Conservation (phyloP, 2,888 invertebrate genomes). For the Scaptomyza caliginosa region DNA sequence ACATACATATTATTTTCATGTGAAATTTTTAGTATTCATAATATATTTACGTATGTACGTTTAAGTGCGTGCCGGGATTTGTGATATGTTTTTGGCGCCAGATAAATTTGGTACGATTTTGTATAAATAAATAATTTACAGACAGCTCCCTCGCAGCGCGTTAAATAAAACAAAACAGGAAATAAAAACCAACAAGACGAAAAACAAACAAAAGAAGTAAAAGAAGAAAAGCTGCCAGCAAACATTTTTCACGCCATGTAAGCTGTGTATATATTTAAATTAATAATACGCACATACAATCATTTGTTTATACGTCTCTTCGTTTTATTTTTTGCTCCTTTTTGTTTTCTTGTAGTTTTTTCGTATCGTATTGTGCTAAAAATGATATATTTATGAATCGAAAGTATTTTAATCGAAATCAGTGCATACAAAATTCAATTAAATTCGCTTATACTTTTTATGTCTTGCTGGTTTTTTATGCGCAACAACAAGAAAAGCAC, state of each 20-base stretch:
- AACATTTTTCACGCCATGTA: slow-evolving; percentile 9
- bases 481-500: slow-evolving; percentile 4
- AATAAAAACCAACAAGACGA: no score
- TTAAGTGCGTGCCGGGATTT: slow-evolving; percentile 28
- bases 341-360: neutral
- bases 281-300: slow-evolving; percentile 10
- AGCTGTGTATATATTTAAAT: slow-evolving; percentile 1
- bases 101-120: slow-evolving; percentile 46
- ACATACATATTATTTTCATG: neutral
- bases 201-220: neutral
- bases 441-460: neutral
- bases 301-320: slow-evolving; percentile 19
- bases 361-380: slow-evolving; percentile 1
- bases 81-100: slow-evolving; percentile 58
- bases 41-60: no score
- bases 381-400: slow-evolving; percentile 1
- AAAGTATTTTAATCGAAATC: slow-evolving; percentile 11
- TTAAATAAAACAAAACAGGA: slow-evolving; percentile 25
- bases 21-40: neutral
- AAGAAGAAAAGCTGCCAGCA: slow-evolving; percentile 1
- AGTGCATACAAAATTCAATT: slow-evolving; percentile 16
- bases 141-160: slow-evolving; percentile 15
- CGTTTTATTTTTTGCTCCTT: no score
- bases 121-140: slow-evolving; percentile 51
- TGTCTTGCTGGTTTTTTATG: neutral